A percentile compares a stretch with the other conserved stretches of the same genome.
Conservation (phyloP, 2,888 invertebrate genomes). For the Ophonus ardosiacus region DNA sequence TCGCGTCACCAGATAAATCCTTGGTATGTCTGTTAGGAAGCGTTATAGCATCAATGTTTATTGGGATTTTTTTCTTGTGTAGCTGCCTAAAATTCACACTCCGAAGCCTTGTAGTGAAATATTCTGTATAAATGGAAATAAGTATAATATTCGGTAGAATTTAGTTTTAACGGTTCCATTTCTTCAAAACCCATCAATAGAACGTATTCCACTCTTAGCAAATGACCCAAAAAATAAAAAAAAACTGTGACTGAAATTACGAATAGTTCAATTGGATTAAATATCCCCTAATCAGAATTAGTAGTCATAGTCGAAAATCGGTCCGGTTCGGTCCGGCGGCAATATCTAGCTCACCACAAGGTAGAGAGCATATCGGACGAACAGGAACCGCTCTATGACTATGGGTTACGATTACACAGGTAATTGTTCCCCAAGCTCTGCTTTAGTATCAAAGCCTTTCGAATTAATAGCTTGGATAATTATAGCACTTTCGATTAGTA, state of each 20-base stretch:
- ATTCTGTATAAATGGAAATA: no score
- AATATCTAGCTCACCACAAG: not conserved
- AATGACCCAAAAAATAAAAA: not conserved
- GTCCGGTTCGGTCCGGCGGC: not conserved
- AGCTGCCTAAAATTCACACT: no score
- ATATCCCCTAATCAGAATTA: conserved; percentile 39
- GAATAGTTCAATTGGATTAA: not conserved
- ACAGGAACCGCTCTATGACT: not conserved
- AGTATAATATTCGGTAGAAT: not conserved
- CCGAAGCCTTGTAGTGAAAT: no score
- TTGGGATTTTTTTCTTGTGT: no score
- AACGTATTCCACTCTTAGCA: not conserved
- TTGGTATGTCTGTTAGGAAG: no score
- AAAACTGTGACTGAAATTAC: not conserved
- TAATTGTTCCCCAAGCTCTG: conserved; percentile 52
- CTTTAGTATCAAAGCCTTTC: conserved; percentile 59
- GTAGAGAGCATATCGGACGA: no score
- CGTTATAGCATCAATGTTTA: no score
- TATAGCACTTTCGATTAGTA: conserved; percentile 64
- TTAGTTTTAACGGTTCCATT: not conserved
- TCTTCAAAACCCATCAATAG: not conserved
- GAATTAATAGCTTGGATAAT: conserved; percentile 62
- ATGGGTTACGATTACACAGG: conserved; percentile 50
- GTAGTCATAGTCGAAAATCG: conserved; percentile 15
- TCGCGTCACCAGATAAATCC: no score